Evolutionary conservation across 2,113 vertebrate species (phyloP).

Genomic region (Piaya cayana): DNA sequence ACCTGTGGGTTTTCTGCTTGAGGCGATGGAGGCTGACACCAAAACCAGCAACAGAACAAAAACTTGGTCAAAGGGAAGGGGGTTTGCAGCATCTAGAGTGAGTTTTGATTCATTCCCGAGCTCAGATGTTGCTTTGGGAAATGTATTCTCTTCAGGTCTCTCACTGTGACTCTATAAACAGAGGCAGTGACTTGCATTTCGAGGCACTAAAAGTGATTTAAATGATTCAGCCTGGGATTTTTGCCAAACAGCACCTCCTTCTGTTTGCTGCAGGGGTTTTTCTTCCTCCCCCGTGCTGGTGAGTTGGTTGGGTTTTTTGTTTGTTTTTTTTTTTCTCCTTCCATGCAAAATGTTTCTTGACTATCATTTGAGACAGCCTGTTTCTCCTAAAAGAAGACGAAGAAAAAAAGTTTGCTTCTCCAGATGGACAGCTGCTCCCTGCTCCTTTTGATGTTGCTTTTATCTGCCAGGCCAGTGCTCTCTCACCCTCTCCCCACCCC

Average conservation of each 20-base stretch:
- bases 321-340: background rate
- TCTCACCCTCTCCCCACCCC: conserved; percentile 63
- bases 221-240: conserved; percentile 65
- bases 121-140: conserved; percentile 68
- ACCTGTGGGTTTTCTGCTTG: background rate
- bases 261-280: conserved; percentile 61
- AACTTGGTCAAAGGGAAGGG: conserved; percentile 27
- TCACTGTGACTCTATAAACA: conserved; percentile 69
- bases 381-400: conserved; percentile 40
- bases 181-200: conserved; percentile 60
- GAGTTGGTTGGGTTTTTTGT: background rate
- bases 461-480: conserved; percentile 64
- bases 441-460: conserved; percentile 71
- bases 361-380: conserved; percentile 44
- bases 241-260: conserved; percentile 71
- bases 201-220: conserved; percentile 76
- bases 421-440: conserved; percentile 71
- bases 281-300: background rate
- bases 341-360: conserved; percentile 50
- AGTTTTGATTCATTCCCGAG: conserved; percentile 61
- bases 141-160: conserved; percentile 66
- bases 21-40: background rate
- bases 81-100: conserved; percentile 12
- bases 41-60: conserved; percentile 37
- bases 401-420: background rate